A percentile compares a stretch with the other conserved stretches of the same genome.
Conservation (phyloP, 2,797 vertebrate genomes). For the Platyrinchus mystaceus region DNA sequence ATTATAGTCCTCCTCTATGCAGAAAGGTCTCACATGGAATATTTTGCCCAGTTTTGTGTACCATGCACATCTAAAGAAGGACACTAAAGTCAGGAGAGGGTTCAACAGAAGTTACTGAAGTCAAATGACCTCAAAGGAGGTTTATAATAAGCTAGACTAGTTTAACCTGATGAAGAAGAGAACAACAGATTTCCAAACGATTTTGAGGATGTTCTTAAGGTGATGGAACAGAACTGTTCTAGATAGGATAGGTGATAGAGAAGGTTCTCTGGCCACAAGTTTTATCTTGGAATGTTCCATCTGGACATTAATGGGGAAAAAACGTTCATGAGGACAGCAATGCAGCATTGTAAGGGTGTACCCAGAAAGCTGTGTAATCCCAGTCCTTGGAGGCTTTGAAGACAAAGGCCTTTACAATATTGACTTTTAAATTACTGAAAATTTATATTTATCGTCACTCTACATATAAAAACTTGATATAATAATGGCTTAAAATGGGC, state of each 20-base stretch:
- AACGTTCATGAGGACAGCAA: not conserved
- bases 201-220: not conserved
- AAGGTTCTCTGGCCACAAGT: not conserved
- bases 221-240: not conserved
- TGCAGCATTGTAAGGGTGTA: not conserved
- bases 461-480: not conserved
- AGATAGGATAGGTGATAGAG: not conserved
- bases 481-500: not conserved
- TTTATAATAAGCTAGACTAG: not conserved
- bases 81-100: fast-evolving
- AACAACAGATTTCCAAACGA: not conserved
- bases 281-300: not conserved
- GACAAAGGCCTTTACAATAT: not conserved
- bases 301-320: not conserved
- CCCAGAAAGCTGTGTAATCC: not conserved
- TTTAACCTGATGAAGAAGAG: not conserved
- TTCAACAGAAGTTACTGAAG: not conserved
- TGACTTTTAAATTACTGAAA: not conserved
- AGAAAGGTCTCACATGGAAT: not conserved
- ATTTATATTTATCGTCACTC: not conserved
- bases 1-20: not conserved
- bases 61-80: not conserved
- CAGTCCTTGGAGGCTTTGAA: not conserved
- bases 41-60: not conserved
- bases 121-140: not conserved